phyloP scores from a whole-genome alignment of 64 coral and sea anemone species.

The Catalaphyllia jardinei region DNA sequence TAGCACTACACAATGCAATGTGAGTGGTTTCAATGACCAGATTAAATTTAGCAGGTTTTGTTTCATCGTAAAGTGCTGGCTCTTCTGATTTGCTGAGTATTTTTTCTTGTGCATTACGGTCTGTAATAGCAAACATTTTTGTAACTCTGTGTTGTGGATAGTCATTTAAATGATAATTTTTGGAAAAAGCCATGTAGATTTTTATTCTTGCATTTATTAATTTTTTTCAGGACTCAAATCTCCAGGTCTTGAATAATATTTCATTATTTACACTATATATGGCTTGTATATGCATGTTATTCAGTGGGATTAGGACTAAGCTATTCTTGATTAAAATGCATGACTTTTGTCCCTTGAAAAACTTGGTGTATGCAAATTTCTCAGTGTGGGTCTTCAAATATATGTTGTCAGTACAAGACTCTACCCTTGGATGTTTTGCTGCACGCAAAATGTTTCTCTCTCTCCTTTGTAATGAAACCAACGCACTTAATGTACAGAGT shows the following conservation, averaged over 20 bases:
- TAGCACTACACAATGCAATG: too few relatives aligned
- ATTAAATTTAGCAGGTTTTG: too few relatives aligned
- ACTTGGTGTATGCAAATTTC: background rate
- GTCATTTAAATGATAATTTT: too few relatives aligned
- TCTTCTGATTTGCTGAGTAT: background rate
- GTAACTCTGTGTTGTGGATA: background rate
- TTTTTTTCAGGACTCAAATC: background rate
- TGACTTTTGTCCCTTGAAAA: background rate
- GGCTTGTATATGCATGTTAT: background rate
- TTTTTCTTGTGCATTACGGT: background rate
- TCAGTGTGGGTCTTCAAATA: background rate
- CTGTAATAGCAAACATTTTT: background rate
- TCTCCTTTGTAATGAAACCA: background rate
- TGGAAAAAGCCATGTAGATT: too few relatives aligned
- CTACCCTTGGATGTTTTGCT: background rate
- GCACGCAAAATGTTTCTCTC: background rate
- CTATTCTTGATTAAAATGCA: background rate
- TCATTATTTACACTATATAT: slow-evolving; percentile 12
- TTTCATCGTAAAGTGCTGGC: too few relatives aligned
- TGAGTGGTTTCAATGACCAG: too few relatives aligned
- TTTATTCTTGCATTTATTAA: background rate
- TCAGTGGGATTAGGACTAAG: background rate
- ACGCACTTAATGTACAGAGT: background rate
- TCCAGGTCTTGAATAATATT: background rate
- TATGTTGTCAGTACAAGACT: background rate